These are phyloP conservation scores for Umimayanthus chanpuru DNA, from an alignment of 92 coral and sea anemone species.

Conservation along the genomic window DNA sequence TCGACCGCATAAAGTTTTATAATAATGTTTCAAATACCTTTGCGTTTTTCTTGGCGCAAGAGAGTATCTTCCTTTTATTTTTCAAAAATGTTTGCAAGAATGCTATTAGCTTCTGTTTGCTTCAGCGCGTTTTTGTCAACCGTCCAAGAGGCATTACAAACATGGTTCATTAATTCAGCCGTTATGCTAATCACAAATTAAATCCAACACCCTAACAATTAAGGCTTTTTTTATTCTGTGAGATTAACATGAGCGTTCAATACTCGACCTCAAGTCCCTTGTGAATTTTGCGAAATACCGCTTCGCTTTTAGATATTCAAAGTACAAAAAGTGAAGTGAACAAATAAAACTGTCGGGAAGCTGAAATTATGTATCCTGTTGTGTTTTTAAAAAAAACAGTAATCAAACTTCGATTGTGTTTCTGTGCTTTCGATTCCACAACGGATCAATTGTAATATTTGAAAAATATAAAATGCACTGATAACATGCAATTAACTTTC, in stretches of 20 bases:
- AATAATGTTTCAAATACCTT: too few relatives aligned
- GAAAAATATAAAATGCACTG: neutral
- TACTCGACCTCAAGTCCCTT: constrained; percentile 14
- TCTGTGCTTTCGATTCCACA: neutral
- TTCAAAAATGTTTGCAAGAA: neutral
- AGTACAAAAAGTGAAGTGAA: neutral
- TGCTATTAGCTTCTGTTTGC: neutral
- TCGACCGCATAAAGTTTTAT: too few relatives aligned
- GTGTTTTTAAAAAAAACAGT: too few relatives aligned
- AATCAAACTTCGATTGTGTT: too few relatives aligned
- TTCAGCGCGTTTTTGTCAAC: neutral
- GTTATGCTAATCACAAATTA: constrained; percentile 5
- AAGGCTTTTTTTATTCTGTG: neutral
- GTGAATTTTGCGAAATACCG: constrained; percentile 28
- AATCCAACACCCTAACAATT: neutral
- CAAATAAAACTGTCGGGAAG: neutral
- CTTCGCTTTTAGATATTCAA: constrained; percentile 20
- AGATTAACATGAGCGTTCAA: neutral
- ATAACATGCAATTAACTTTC: neutral
- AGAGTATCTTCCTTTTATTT: too few relatives aligned
- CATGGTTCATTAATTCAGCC: neutral
- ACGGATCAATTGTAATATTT: neutral
- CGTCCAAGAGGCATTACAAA: neutral
- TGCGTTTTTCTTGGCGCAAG: too few relatives aligned
- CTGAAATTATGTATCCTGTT: neutral